Base-by-base conservation (phyloP, 2,888 invertebrate species). In the Lamellibrachia satsuma region DNA sequence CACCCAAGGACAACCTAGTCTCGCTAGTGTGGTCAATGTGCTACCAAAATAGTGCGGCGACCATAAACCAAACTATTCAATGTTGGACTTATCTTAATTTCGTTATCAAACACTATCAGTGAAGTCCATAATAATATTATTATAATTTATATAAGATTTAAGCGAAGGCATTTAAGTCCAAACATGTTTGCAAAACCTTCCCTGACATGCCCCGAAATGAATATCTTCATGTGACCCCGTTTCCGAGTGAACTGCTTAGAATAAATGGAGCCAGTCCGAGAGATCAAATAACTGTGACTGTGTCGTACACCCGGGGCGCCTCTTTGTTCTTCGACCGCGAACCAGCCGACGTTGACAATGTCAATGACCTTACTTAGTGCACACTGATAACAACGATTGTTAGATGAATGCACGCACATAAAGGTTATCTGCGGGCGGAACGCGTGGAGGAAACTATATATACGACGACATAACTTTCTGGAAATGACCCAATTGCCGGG, bases 401-500 rank as follows among this genome's bases (percentile, higher is more conserved):
- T 75, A 3, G 15, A 75, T 75, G 75, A 75, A 75, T 75, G 22
- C 22, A 22, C 22, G 15, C 75, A n/a, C 75, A 22, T 2, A n/a
- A 75, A 75, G 75, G 75, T 75, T 75, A 75, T 75, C 75, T 75
- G 75, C 75, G 75, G 75, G 75, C 75, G 22, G 75, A 75, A 75
- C 75, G n/a, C 75, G 75, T 75, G 22, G 75, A 75, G 4, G 75
- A 75, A 75, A 75, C 75, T 75, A 75, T 75, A 75, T 75, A 75
- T n/a, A n/a, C 75, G 75, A 75, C 75, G 75, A 75, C 22, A 75
- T 75, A 75, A 75, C 75, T 75, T 75, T 75, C 75, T 75, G 75
- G 75, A 75, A 75, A 75, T 75, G 75, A 75, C 75, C 75, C 75
- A 75, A 75, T 75, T 75, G 75, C 75, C 75, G 75, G 75, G 75